Percentiles rank a stretch among this genome's conserved stretches.
These are phyloP conservation scores for Brachionus rotundiformis DNA, from an alignment of 1,140 invertebrate genomes.

Conservation along the genomic window DNA sequence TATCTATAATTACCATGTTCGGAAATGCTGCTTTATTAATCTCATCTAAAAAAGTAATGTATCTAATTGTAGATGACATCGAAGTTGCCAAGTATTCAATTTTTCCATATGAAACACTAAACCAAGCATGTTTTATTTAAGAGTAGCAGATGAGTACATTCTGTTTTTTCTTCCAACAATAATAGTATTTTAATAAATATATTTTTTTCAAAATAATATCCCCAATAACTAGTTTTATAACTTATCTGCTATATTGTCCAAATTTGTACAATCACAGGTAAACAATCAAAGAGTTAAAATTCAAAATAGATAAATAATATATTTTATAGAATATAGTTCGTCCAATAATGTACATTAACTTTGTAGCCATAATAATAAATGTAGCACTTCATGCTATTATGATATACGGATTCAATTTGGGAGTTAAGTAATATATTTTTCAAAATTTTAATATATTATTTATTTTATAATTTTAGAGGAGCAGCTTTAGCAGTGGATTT, in stretches of 20 bases:
- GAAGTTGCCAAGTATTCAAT: constrained; percentile 22
- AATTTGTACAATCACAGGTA: constrained; percentile 49
- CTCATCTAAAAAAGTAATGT: background rate
- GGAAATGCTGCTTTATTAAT: background rate
- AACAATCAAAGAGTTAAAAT: background rate
- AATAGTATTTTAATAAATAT: background rate
- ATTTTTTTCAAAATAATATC: background rate
- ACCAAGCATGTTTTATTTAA: background rate
- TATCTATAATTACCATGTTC: constrained; percentile 1
- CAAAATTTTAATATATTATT: background rate
- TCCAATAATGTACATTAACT: constrained; percentile 45
- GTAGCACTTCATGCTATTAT: background rate
- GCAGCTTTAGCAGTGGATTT: constrained; percentile 41
- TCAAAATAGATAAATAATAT: background rate
- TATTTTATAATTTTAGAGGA: constrained; percentile 9
- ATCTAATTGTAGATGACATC: background rate
- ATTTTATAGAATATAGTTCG: constrained; percentile 28
- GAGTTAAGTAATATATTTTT: background rate
- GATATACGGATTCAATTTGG: constrained; percentile 27
- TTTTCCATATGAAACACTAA: background rate
- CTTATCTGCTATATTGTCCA: constrained; percentile 9
- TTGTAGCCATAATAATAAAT: background rate
- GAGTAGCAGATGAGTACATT: constrained; percentile 35
- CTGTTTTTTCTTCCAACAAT: constrained; percentile 28
- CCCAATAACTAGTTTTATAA: constrained; percentile 27